phyloP scores from a whole-genome alignment of 1,140 invertebrate species.

The Coenobita brevimanus region DNA sequence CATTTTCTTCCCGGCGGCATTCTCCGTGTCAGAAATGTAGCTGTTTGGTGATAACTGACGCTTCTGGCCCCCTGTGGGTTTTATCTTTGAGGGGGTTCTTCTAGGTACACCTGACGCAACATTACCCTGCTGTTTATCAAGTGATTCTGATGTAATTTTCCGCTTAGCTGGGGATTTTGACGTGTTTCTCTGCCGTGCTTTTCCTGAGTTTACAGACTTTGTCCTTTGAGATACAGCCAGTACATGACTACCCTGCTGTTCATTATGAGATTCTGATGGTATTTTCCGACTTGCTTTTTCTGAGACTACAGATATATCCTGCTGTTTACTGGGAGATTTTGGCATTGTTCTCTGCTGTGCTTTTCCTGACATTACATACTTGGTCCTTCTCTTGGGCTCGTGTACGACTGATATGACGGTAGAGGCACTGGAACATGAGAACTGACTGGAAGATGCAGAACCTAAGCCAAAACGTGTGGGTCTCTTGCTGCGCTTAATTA shows the following conservation, averaged over 20 bases:
- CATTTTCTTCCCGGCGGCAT: slow-evolving; percentile 10
- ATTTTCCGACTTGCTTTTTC: neutral
- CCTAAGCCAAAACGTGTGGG: neutral
- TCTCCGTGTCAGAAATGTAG: neutral
- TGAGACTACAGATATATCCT: no score
- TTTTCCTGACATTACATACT: no score
- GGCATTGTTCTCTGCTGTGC: no score
- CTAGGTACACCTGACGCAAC: neutral
- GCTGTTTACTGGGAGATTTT: no score
- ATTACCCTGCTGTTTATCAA: neutral
- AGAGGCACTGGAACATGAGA: neutral
- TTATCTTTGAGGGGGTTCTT: neutral
- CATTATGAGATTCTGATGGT: neutral
- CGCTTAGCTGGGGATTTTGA: no score
- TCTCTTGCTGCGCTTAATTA: neutral
- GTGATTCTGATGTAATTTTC: no score
- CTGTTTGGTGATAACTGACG: slow-evolving; percentile 1
- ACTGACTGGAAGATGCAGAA: neutral
- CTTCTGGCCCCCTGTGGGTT: neutral
- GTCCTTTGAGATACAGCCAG: neutral
- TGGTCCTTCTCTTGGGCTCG: no score
- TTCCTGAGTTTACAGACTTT: no score
- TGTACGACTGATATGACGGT: slow-evolving; percentile 24
- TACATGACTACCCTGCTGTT: neutral
- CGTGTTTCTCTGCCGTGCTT: no score